Percentiles rank a stretch among this genome's conserved stretches.
phyloP scores from a whole-genome alignment of 2,113 vertebrate genomes.

The Oryctolagus cuniculus region DNA sequence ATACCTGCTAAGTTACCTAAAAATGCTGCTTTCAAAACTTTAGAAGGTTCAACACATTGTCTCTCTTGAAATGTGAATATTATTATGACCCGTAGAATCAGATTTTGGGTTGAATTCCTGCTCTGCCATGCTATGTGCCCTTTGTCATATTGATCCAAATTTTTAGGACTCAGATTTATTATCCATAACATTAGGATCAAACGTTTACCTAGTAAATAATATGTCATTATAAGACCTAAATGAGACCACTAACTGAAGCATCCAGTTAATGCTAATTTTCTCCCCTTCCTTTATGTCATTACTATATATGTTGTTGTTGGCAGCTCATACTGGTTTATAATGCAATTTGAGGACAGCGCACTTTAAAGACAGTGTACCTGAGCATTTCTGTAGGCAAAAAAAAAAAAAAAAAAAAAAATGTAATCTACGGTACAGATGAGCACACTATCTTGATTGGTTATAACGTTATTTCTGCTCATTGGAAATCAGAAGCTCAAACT shows the following conservation, averaged over 20 bases:
- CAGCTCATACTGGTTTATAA: not conserved
- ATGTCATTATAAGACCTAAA: not conserved
- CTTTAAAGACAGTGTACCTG: not conserved
- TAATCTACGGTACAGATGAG: not conserved
- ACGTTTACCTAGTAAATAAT: not conserved
- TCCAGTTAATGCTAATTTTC: not conserved
- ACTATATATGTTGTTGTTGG: not conserved
- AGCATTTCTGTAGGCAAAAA: not conserved
- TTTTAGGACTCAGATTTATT: slow-evolving; percentile 12
- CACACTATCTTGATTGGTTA: not conserved
- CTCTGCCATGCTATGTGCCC: not conserved
- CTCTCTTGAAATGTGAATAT: not conserved
- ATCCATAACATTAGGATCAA: not conserved
- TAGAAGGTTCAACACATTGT: not conserved
- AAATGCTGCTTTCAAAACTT: slow-evolving; percentile 36
- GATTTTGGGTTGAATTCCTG: not conserved
- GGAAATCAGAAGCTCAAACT: not conserved
- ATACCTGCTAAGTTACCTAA: not conserved
- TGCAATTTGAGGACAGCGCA: not conserved
- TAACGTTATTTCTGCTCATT: not conserved
- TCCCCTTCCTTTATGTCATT: not conserved
- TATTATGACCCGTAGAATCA: not conserved
- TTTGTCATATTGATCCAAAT: not conserved
- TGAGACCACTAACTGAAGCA: not conserved
- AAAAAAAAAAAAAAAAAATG: not conserved